phyloP scores from a whole-genome alignment of 2,888 invertebrate species.

The Acronicta alni region DNA sequence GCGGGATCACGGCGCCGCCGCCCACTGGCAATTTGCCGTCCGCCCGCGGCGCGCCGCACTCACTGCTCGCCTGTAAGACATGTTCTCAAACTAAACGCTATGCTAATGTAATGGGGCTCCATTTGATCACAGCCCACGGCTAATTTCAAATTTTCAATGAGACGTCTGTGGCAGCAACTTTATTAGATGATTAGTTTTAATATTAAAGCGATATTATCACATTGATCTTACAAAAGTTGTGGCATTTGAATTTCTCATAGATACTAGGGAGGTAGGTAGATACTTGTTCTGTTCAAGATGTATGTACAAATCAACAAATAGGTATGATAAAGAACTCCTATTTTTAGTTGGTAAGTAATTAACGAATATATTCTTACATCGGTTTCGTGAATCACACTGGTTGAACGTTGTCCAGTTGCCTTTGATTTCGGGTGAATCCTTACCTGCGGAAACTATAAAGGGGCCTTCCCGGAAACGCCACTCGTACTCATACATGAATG shows the following conservation, averaged over 20 bases:
- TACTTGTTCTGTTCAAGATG: conserved; percentile 36
- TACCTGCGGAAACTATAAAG: conserved; percentile 56
- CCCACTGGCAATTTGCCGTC: conserved; percentile 85
- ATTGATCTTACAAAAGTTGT: conserved; percentile 36
- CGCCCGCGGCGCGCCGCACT: conserved; percentile 73
- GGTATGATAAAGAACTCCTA: conserved; percentile 44
- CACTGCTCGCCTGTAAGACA: conserved; percentile 72
- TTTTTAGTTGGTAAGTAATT: conserved; percentile 23
- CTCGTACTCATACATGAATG: conserved; percentile 39
- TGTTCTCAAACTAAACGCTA: conserved; percentile 85
- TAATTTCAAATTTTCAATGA: conserved; percentile 86
- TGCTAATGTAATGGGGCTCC: conserved; percentile 87
- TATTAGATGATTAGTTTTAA: conserved; percentile 74
- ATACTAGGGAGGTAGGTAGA: no score
- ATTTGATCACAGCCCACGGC: conserved; percentile 86
- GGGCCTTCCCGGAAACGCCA: conserved; percentile 65
- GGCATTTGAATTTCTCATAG: conserved; percentile 39
- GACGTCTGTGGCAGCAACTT: conserved; percentile 79
- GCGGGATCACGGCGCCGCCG: conserved; percentile 80
- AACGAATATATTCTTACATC: conserved; percentile 17
- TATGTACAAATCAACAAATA: conserved; percentile 37
- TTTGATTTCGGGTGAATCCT: conserved; percentile 31
- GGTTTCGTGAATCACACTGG: conserved; percentile 40
- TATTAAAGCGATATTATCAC: conserved; percentile 55
- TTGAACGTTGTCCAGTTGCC: conserved; percentile 11